phyloP scores from a whole-genome alignment of 2,113 vertebrate genomes.

The Dasypus novemcinctus region DNA sequence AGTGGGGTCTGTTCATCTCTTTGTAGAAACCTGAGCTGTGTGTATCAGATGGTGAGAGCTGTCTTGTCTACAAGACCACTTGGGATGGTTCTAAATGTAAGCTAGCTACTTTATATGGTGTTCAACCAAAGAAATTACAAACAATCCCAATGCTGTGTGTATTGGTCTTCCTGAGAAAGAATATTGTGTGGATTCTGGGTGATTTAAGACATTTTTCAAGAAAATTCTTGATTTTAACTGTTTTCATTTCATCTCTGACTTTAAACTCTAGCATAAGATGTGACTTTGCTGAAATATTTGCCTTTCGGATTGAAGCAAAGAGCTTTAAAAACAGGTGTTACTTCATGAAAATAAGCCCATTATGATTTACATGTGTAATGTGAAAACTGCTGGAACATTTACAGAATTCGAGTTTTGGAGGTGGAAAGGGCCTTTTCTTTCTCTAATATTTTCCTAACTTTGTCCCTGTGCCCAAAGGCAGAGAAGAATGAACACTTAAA shows the following conservation, averaged over 20 bases:
- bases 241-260: not conserved
- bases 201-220: not conserved
- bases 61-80: too few species aligned
- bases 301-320: not conserved
- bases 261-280: not conserved
- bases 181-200: not conserved
- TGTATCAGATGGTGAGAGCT: too few species aligned
- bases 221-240: not conserved
- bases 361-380: not conserved
- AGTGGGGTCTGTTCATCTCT: too few species aligned
- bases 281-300: not conserved
- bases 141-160: not conserved
- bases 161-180: not conserved
- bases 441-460: not conserved
- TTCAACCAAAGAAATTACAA: not conserved
- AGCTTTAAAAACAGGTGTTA: not conserved
- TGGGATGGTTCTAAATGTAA: not conserved
- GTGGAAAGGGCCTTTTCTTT: not conserved
- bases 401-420: not conserved
- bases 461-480: not conserved
- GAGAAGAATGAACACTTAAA: too few species aligned
- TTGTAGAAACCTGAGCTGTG: too few species aligned
- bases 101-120: too few species aligned
- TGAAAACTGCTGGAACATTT: too few species aligned
- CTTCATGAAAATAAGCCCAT: not conserved